Base-by-base conservation (phyloP, 2,888 invertebrate genomes). In the Leptarthrus brevirostris region DNA sequence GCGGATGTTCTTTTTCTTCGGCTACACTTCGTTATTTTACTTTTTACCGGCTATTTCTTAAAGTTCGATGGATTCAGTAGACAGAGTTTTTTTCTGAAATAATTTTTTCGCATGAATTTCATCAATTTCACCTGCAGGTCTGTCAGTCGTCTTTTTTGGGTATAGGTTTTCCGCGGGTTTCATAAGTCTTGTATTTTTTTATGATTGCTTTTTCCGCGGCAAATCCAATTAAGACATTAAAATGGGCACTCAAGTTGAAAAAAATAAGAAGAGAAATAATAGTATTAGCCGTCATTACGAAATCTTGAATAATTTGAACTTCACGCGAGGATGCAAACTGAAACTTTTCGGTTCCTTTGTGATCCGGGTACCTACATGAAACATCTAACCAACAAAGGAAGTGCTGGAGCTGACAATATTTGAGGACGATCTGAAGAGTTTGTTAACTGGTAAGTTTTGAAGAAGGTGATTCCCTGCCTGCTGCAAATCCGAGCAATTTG, bases 151-250 rank as follows among this genome's bases (percentile, higher is more conserved):
- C 12, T 40, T 61, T 61, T n/a, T 61, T 40, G 61, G 36, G 18
- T 18, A 34, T 30, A 30, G 30, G 16, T 40, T 36, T 44, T 44
- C 30, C 8, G 8, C 8, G 30, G 4, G 8, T 30, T 30, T 30
- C 30, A 30, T 30, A 8, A 8, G 8, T 30, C 4, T 30, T 6
- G 1, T n/a, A n/a, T 30, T 30, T 8, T 30, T 6, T 1, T 8
- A 30, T 30, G 30, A 30, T 30, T 0, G n/a, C 8, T 36, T 61
- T 36, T 40, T 61, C 36, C n/a, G 20, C 40, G 22, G 61, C 14
- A 54, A 70, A 70, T 54, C 70, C 70, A 70, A 70, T 70, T 70
- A 70, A 70, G 70, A 70, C 70, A 70, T 70, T 53, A 70, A 70
- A 53, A 36, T 22, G 70, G 22, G 34, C 70, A 70, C 30, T 36